Evolutionary conservation across 2,888 invertebrate genomes (phyloP).

Genomic region (Temnothorax rugatulus): DNA sequence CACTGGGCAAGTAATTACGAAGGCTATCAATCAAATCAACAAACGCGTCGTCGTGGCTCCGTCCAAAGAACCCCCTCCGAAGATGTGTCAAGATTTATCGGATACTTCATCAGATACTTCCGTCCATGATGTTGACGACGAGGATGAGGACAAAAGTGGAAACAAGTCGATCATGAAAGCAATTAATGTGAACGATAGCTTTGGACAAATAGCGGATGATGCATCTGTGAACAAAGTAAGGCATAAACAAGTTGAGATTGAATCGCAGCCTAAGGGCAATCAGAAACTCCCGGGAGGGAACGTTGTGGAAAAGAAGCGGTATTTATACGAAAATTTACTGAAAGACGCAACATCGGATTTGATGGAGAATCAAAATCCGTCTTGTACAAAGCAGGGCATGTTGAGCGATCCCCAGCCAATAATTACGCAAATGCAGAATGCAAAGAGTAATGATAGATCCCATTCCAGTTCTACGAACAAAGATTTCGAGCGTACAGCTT

Average conservation of each 20-base stretch:
- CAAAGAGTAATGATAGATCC: neutral
- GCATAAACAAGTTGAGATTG: conserved; percentile 41
- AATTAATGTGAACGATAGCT: neutral
- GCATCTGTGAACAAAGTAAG: conserved; percentile 55
- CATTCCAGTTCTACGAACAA: neutral
- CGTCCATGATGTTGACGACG: neutral
- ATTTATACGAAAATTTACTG: conserved; percentile 80
- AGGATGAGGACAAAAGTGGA: neutral
- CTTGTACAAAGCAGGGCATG: neutral
- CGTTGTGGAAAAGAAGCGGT: conserved; percentile 74
- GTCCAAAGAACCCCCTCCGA: conserved; percentile 58
- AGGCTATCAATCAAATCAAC: conserved; percentile 92
- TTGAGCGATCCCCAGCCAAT: neutral
- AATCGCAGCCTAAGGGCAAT: neutral
- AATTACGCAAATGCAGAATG: conserved; percentile 29
- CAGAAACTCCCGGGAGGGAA: conserved; percentile 23
- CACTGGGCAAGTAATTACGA: conserved; percentile 87
- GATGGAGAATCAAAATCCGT: conserved; percentile 41
- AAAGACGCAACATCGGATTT: conserved; percentile 81
- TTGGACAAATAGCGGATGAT: conserved; percentile 46
- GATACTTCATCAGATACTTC: neutral
- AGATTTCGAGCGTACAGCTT: neutral
- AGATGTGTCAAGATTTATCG: conserved; percentile 34
- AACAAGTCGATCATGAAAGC: conserved; percentile 45
- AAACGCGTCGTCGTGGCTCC: conserved; percentile 86